A percentile compares a stretch with the other conserved stretches of the same genome.
Evolutionary conservation across 2,113 vertebrate genomes (phyloP).

Genomic region (Mionectes macconnelli): DNA sequence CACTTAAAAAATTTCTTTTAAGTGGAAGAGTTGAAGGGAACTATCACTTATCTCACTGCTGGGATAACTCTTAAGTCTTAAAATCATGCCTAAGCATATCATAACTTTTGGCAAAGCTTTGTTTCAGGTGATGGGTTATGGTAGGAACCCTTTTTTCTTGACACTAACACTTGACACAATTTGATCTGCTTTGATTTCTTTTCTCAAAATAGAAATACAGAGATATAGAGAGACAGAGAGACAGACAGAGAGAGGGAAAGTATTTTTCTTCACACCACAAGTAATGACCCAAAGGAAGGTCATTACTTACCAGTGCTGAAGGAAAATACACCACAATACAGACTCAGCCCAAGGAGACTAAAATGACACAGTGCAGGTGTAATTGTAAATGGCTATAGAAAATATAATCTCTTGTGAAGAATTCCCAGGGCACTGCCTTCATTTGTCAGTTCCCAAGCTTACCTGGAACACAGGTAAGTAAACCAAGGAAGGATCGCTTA

Average conservation of each 20-base stretch:
- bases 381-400: constrained; percentile 25
- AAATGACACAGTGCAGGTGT: constrained; percentile 40
- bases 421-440: constrained; percentile 39
- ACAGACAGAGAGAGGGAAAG: not conserved
- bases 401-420: constrained; percentile 43
- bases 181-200: not conserved
- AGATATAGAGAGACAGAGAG: not conserved
- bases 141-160: not conserved
- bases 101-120: not conserved
- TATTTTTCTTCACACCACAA: not conserved
- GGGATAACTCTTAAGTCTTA: not conserved
- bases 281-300: not conserved
- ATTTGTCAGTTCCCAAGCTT: constrained; percentile 44
- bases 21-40: not conserved
- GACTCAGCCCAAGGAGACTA: not conserved
- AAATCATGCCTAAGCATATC: not conserved
- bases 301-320: constrained; percentile 20
- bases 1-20: not conserved
- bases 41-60: not conserved
- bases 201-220: not conserved
- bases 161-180: not conserved
- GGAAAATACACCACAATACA: constrained; percentile 11
- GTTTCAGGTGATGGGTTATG: not conserved
- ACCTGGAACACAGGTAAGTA: constrained; percentile 26
- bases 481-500: constrained; percentile 58